These are phyloP conservation scores for Carduelis carduelis DNA, from an alignment of 2,797 vertebrate genomes.

Conservation along the genomic window DNA sequence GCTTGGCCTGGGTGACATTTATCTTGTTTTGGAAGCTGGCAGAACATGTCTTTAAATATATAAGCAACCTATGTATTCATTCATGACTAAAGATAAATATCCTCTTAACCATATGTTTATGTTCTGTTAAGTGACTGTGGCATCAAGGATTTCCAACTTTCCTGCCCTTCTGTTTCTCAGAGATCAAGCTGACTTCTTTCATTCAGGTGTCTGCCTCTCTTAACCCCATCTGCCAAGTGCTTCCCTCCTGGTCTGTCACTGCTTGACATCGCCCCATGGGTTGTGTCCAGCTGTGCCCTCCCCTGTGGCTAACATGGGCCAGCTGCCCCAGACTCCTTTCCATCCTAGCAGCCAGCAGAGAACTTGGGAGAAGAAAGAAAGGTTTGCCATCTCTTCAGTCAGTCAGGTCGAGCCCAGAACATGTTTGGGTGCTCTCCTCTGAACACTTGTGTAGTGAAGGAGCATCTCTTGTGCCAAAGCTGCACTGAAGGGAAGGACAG, in stretches of 20 bases:
- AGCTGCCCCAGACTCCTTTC: neutral
- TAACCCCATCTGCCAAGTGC: neutral
- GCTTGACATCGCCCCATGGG: neutral
- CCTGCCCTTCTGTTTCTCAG: neutral
- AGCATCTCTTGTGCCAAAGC: neutral
- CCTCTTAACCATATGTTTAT: neutral
- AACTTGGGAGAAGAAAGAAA: neutral
- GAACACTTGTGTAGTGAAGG: neutral
- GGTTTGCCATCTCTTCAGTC: neutral
- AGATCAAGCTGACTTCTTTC: neutral
- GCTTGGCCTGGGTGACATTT: neutral
- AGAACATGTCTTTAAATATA: neutral
- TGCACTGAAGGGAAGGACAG: neutral
- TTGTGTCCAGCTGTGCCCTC: neutral
- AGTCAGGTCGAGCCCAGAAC: fast-evolving
- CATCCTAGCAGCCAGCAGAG: neutral
- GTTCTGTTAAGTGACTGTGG: neutral
- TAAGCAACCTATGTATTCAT: neutral
- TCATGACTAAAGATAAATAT: neutral
- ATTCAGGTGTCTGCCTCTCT: neutral
- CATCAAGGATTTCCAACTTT: neutral
- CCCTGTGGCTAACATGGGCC: neutral
- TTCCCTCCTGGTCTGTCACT: neutral
- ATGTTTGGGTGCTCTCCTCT: neutral
- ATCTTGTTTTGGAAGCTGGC: neutral